Percentiles rank a stretch among this genome's conserved stretches.
phyloP scores from a whole-genome alignment of 2,113 vertebrate genomes.

The Epinephelus moara region DNA sequence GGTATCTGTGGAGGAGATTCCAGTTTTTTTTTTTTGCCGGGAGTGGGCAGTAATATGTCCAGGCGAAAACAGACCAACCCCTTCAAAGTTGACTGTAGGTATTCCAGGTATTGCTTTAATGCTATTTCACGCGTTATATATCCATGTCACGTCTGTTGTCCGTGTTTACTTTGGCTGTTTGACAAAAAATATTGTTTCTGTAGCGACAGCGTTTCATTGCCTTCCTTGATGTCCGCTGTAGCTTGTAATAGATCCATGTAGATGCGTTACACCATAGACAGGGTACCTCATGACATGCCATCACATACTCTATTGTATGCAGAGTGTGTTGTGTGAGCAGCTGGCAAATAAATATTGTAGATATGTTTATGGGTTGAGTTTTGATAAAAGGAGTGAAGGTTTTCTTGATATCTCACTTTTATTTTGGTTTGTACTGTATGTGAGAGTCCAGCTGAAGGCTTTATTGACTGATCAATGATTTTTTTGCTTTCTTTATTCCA shows the following conservation, averaged over 20 bases:
- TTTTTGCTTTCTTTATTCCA: not conserved
- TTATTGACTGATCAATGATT: not conserved
- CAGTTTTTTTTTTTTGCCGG: slow-evolving; percentile 47
- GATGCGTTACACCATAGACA: not conserved
- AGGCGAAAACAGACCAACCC: slow-evolving; percentile 89
- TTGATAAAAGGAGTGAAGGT: not conserved
- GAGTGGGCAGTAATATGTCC: slow-evolving; percentile 85
- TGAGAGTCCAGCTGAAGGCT: not conserved
- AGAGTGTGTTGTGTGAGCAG: not conserved
- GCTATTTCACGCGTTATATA: slow-evolving; percentile 28
- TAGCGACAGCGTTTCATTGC: not conserved
- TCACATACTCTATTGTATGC: not conserved
- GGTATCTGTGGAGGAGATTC: slow-evolving; percentile 70
- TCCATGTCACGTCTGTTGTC: not conserved
- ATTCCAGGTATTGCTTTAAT: slow-evolving; percentile 78
- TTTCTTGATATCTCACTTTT: not conserved
- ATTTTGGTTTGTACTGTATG: not conserved
- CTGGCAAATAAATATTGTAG: not conserved
- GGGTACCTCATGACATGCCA: not conserved
- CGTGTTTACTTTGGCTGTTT: not conserved
- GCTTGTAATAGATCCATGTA: not conserved
- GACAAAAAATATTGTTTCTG: not conserved
- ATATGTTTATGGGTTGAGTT: not conserved
- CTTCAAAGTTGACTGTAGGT: slow-evolving; percentile 90
- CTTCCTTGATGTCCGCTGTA: not conserved